Conservation (phyloP, 2,888 invertebrate genomes). For the Xanthia icteritia region DNA sequence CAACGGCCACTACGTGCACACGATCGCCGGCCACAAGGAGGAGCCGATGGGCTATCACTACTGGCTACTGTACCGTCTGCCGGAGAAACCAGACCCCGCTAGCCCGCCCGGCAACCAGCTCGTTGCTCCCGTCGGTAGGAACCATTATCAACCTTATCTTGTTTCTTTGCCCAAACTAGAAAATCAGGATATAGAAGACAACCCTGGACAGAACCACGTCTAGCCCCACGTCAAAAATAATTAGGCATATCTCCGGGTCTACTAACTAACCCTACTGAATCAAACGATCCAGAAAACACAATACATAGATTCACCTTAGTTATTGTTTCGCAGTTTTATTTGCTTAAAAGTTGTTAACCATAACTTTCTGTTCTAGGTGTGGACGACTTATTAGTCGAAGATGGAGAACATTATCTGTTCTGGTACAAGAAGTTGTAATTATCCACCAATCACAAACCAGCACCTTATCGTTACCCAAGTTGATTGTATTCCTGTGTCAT, state of each 20-base stretch:
- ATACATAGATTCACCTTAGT: too few relatives aligned
- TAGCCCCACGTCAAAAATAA: not conserved
- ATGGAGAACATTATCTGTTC: slow-evolving; percentile 96
- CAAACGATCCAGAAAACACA: not conserved
- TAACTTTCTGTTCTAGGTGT: slow-evolving; percentile 92
- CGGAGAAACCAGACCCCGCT: slow-evolving; percentile 94
- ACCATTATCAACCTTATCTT: not conserved
- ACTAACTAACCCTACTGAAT: not conserved
- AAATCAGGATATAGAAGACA: not conserved
- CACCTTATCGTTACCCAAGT: slow-evolving; percentile 17
- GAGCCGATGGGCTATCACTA: slow-evolving; percentile 96
- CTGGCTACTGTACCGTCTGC: slow-evolving; percentile 96
- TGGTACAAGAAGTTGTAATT: slow-evolving; percentile 97
- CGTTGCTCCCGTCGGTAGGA: slow-evolving; percentile 96
- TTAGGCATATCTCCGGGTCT: too few relatives aligned
- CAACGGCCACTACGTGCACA: slow-evolving; percentile 97
- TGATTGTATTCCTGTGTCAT: slow-evolving; percentile 40
- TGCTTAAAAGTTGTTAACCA: not conserved
- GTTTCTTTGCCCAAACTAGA: not conserved
- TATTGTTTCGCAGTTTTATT: not conserved
- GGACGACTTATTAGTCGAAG: slow-evolving; percentile 96
- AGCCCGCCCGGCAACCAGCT: slow-evolving; percentile 96
- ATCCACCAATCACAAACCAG: slow-evolving; percentile 14
- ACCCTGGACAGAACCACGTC: not conserved
- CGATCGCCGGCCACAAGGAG: slow-evolving; percentile 94